These are phyloP conservation scores for Matsumurasca onukii DNA, from an alignment of 1,140 invertebrate genomes.

Conservation along the genomic window DNA sequence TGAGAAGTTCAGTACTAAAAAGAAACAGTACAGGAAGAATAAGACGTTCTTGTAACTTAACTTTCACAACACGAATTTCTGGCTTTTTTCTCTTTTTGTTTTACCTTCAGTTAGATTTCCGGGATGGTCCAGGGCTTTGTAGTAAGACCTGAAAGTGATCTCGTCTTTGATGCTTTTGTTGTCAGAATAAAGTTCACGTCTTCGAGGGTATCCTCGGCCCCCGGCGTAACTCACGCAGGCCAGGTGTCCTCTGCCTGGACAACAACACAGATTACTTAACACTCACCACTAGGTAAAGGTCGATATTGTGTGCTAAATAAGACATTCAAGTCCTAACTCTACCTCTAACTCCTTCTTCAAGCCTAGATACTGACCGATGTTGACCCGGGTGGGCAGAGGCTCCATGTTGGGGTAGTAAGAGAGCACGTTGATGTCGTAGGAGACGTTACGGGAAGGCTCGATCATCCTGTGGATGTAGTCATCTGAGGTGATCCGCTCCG, in stretches of 20 bases:
- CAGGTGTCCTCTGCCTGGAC: slow-evolving; percentile 59
- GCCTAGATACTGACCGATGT: slow-evolving; percentile 32
- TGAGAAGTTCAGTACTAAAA: no score
- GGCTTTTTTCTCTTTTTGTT: no score
- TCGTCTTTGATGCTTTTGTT: slow-evolving; percentile 60
- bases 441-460: slow-evolving; percentile 45
- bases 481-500: slow-evolving; percentile 54
- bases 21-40: no score
- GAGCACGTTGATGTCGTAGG: slow-evolving; percentile 27
- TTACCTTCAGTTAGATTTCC: background rate
- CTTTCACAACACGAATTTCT: no score
- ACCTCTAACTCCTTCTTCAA: no score
- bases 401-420: slow-evolving; percentile 20
- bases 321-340: no score
- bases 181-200: slow-evolving; percentile 49
- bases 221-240: slow-evolving; percentile 77
- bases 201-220: slow-evolving; percentile 69
- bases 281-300: background rate
- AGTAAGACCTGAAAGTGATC: slow-evolving; percentile 73
- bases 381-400: slow-evolving; percentile 6
- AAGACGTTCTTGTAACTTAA: no score
- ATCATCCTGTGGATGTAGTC: slow-evolving; percentile 64
- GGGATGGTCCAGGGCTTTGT: slow-evolving; percentile 44
- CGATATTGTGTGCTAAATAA: no score
- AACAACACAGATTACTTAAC: slow-evolving; percentile 1